A percentile compares a stretch with the other conserved stretches of the same genome.
These are phyloP conservation scores for Oreohelix idahoensis DNA, from an alignment of 1,140 invertebrate genomes.

Conservation along the genomic window DNA sequence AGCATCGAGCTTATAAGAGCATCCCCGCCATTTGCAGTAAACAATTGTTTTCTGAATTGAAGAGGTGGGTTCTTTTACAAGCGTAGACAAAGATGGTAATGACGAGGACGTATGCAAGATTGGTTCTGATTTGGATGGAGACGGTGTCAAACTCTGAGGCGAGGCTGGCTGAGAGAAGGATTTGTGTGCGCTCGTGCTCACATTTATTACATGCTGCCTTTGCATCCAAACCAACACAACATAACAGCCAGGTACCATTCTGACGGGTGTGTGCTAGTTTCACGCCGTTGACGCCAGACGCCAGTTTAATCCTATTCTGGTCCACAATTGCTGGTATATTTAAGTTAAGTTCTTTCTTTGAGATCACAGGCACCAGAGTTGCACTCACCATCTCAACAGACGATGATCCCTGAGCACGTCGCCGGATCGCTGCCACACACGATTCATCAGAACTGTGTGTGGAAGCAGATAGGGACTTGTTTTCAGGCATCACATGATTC, in stretches of 20 bases:
- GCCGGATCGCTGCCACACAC: not conserved
- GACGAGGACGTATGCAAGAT: not conserved
- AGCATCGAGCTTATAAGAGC: constrained; percentile 82
- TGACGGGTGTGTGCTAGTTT: not conserved
- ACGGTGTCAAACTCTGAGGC: not conserved
- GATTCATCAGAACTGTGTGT: not conserved
- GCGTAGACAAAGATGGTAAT: constrained; percentile 15
- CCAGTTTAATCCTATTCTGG: constrained; percentile 3
- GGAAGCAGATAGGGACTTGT: constrained; percentile 4
- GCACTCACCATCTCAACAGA: not conserved
- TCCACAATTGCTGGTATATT: not conserved
- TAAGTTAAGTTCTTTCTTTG: not conserved
- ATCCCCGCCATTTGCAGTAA: constrained; percentile 88
- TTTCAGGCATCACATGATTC: not conserved
- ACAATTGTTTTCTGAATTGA: not conserved
- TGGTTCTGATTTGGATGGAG: not conserved
- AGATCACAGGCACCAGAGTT: not conserved
- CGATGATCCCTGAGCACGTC: constrained; percentile 10
- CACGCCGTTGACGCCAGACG: not conserved
- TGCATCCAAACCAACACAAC: not conserved
- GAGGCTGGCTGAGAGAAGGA: not conserved
- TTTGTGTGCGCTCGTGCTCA: not conserved
- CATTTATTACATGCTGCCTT: not conserved
- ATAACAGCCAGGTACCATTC: constrained; percentile 4
- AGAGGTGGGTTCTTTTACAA: constrained; percentile 4